A percentile compares a stretch with the other conserved stretches of the same genome.
Evolutionary conservation across 2,113 vertebrate species (phyloP).

Genomic region (Capreolus pygargus): DNA sequence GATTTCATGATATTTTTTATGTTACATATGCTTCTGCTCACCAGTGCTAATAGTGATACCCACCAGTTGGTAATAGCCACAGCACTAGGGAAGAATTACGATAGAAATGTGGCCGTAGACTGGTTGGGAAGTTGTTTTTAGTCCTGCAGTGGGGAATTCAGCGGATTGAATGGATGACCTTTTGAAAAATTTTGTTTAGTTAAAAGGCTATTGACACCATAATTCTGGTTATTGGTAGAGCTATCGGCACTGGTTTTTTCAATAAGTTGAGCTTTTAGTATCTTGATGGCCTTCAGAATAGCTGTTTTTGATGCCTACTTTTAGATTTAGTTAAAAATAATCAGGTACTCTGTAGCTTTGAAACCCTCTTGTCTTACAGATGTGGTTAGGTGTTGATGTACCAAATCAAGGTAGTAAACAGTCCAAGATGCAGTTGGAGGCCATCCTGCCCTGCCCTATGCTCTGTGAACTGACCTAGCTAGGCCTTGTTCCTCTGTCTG

Average conservation of each 20-base stretch:
- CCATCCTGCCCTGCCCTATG: constrained; percentile 92
- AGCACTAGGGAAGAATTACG: constrained; percentile 34
- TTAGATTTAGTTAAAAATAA: constrained; percentile 83
- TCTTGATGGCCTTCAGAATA: constrained; percentile 85
- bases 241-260: constrained; percentile 84
- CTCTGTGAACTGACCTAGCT: constrained; percentile 95
- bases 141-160: constrained; percentile 51
- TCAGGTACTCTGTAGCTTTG: constrained; percentile 87
- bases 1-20: constrained; percentile 64
- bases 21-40: constrained; percentile 72
- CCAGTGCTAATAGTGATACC: constrained; percentile 85
- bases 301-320: constrained; percentile 80
- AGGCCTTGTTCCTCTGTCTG: constrained; percentile 97
- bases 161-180: constrained; percentile 24
- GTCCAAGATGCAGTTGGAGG: constrained; percentile 90
- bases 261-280: constrained; percentile 71
- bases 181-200: constrained; percentile 46
- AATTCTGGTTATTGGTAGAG: constrained; percentile 75
- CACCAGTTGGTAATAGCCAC: constrained; percentile 67
- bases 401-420: constrained; percentile 91
- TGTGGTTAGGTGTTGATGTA: constrained; percentile 92
- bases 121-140: constrained; percentile 29
- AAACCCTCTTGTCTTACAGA: constrained; percentile 92
- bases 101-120: constrained; percentile 49
- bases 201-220: constrained; percentile 34